Conservation (phyloP, 2,888 invertebrate species). For the Drosophila eohydei region DNA sequence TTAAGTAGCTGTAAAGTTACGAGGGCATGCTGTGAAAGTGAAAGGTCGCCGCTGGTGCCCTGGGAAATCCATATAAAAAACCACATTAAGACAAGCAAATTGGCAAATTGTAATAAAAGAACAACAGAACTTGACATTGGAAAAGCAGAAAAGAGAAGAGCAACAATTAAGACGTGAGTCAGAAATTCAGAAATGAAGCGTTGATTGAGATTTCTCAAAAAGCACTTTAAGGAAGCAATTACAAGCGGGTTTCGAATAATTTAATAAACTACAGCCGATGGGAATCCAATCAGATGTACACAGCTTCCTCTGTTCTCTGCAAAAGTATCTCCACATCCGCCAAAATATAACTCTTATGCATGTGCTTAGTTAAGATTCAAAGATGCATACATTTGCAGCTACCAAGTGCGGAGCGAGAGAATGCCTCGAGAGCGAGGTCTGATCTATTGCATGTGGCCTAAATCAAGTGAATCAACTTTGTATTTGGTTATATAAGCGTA, state of each 20-base stretch:
- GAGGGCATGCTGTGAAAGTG: slow-evolving; percentile 48
- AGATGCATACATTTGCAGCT: slow-evolving; percentile 4
- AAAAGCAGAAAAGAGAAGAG: neutral
- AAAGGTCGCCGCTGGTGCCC: slow-evolving; percentile 29
- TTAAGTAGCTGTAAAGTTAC: slow-evolving; percentile 41
- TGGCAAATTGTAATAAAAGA: slow-evolving; percentile 1
- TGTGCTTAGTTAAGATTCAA: slow-evolving; percentile 8
- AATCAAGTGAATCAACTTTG: slow-evolving; percentile 53
- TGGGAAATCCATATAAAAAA: slow-evolving; percentile 38
- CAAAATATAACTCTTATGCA: slow-evolving; percentile 2
- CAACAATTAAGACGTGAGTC: slow-evolving; percentile 1
- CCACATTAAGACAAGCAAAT: slow-evolving; percentile 9
- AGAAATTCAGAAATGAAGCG: too few relatives aligned
- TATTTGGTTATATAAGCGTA: slow-evolving; percentile 67
- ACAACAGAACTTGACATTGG: slow-evolving; percentile 24
- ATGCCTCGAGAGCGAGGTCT: slow-evolving; percentile 11
- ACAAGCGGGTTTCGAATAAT: neutral
- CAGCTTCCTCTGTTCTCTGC: neutral
- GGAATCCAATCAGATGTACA: neutral
- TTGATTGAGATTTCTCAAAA: neutral
- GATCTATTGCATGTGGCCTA: slow-evolving; percentile 32
- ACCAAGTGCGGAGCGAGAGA: slow-evolving; percentile 14
- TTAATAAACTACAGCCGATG: neutral
- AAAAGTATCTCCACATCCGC: neutral
- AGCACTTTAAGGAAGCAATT: neutral